Base-by-base conservation (phyloP, 2,888 invertebrate species). In the Spodoptera littoralis region DNA sequence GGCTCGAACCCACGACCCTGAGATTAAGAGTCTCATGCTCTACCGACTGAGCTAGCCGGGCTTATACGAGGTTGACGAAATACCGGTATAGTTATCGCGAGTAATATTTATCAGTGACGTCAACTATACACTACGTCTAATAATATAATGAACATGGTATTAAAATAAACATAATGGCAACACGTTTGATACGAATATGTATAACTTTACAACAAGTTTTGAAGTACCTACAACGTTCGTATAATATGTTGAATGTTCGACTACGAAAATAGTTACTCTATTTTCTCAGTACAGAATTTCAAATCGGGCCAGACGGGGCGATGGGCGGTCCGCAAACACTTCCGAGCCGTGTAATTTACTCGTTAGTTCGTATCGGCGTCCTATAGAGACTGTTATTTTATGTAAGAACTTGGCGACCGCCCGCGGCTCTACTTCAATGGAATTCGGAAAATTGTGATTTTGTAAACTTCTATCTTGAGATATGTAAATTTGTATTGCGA, bases 1-100 rank as follows among this genome's bases (percentile, higher is more conserved):
- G 95, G 95, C 95, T 95, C 95, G 95, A 95, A 95, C 95, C 95
- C 95, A 95, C 95, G 95, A 95, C 95, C 95, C 95, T 95, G 95
- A 95, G 95, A 95, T 95, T 95, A 95, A 95, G 95, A 95, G 95
- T 95, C 95, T 95, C 95, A 95, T 95, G 95, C 95, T 95, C 94
- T 95, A 94, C 94, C 93, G 94, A 94, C 94, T 94, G 93, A 94
- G 94, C 94, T 94, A 94, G 94, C 94, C 94, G 93, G 94, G 94
- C 94, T 86, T 79, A 42, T 11, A 0, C 0, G 0, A 0, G 0
- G 0, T 0, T 0, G 0, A 4, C 27, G 71, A 84, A 89, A 87
- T 76, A 73, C 60, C 13, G 3, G 11, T 51, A 48, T 4, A 48
- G 0, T 49, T 76, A 68, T 61, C 62, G 53, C 43, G 11, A 11